A percentile compares a stretch with the other conserved stretches of the same genome.
Evolutionary conservation across 2,888 invertebrate species (phyloP).

Genomic region (Morinoia aosen): DNA sequence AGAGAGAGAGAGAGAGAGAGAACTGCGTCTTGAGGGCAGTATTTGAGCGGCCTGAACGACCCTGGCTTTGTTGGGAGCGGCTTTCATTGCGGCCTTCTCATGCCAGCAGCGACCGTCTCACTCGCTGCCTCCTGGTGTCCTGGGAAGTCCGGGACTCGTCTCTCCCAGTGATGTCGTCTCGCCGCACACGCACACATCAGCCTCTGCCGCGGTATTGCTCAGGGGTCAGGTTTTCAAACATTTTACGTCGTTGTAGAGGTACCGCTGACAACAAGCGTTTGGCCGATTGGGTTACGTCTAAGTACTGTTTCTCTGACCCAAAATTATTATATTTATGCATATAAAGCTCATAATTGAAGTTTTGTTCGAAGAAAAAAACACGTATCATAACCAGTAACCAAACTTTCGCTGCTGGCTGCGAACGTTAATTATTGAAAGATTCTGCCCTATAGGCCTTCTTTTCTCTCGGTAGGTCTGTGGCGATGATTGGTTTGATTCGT

Average conservation of each 20-base stretch:
- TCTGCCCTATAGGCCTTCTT: neutral
- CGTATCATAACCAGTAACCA: no score
- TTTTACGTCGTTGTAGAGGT: no score
- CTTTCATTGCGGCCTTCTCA: slow-evolving; percentile 17
- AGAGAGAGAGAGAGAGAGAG: neutral
- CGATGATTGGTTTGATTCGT: neutral
- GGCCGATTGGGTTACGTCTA: no score
- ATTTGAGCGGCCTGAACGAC: slow-evolving; percentile 17
- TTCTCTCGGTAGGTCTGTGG: neutral
- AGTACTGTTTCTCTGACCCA: no score
- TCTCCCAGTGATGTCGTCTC: neutral
- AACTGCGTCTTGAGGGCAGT: neutral
- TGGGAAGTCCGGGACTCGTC: neutral
- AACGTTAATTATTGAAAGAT: no score
- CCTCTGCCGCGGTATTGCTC: neutral
- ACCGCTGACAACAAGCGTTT: no score
- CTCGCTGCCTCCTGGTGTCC: neutral
- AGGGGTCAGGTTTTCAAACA: neutral
- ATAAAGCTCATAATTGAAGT: no score
- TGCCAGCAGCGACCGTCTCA: neutral
- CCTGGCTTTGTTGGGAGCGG: slow-evolving; percentile 16
- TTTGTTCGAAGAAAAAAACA: no score
- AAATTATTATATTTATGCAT: no score
- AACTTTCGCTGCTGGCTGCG: no score
- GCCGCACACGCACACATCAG: neutral